Evolutionary conservation across 2,888 invertebrate genomes (phyloP).

Genomic region (Itoplectis maculator): DNA sequence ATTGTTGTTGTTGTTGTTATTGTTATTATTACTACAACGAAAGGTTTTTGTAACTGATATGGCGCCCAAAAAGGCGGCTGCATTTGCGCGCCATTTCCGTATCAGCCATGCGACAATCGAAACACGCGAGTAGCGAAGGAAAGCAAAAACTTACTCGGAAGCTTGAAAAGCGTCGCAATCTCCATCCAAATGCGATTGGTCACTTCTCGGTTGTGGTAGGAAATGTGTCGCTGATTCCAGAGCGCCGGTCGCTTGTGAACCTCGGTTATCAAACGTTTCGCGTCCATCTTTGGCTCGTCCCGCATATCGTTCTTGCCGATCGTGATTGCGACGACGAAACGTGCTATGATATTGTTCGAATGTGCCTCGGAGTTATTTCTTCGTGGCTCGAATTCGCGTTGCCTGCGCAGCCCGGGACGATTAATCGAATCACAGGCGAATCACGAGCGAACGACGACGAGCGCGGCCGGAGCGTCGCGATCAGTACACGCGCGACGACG

Average conservation of each 20-base stretch:
- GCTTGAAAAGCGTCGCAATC: constrained; percentile 81
- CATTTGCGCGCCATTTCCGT: background rate
- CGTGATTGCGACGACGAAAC: no score
- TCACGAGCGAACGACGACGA: background rate
- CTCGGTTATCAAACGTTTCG: constrained; percentile 82
- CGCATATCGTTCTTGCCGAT: constrained; percentile 71
- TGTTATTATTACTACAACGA: no score
- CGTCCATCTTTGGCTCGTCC: constrained; percentile 82
- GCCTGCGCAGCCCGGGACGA: background rate
- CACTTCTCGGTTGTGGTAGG: constrained; percentile 83
- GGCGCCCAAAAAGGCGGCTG: no score
- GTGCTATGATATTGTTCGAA: no score
- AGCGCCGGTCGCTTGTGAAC: constrained; percentile 83
- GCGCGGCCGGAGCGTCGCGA: constrained; percentile 68
- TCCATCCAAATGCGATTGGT: constrained; percentile 84
- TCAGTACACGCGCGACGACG: constrained; percentile 83
- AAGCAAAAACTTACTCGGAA: constrained; percentile 78
- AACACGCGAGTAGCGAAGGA: background rate
- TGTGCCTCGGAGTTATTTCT: no score
- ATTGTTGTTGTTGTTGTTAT: no score
- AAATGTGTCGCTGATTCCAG: constrained; percentile 83
- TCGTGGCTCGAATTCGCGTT: no score
- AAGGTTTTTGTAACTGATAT: no score
- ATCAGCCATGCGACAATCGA: background rate
- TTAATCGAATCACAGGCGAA: background rate